Base-by-base conservation (phyloP, 2,888 invertebrate genomes). In the Euclidia mi region DNA sequence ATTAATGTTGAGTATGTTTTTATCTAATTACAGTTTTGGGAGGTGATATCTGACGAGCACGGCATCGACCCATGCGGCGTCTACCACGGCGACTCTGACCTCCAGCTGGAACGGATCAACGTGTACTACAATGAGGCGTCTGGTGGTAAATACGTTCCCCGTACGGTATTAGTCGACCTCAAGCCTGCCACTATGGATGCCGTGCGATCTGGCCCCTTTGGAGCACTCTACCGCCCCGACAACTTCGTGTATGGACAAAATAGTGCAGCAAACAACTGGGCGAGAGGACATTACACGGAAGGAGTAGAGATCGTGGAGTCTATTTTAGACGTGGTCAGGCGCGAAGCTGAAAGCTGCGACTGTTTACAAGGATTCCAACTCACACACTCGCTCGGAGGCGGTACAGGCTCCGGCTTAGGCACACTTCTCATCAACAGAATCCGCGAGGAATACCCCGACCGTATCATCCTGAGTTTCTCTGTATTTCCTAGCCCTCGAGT, bases 261-360 rank as follows among this genome's bases (percentile, higher is more conserved):
- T 40, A 82, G 94, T 15, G 94, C 91, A 34, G 91, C 89, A 11
- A 94, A 94, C 71, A 94, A 95, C 84, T 94, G 94, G 94, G 92
- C 94, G n/a, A 81, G 91, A 61, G 95, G 98, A n/a, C 98, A 98
- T 82, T 98, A 98, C 91, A 98, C 98, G 14, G 98, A 98, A 91
- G 98, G 98, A n/a, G 98, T 96, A 51, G 98, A 97, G 91, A 95
- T 96, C 79, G 97, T 96, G 45, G 99, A 98, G 89, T 96, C 98
- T 12, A 96, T 96, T 0, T 89, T 98, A 44, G 98, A 98, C 81
- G 97, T 97, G 0, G 96, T 97, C 18, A 95, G 98, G 53, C 96
- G 97, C 83, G 98, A 98, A 89, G 97, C 97, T 43, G 98, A 99
- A 91, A 96, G 98, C 89, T 96, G 99, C 90, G 99, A 99, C 87